Evolutionary conservation across 2,797 vertebrate genomes (phyloP).

Genomic region (Liparis tanakae): DNA sequence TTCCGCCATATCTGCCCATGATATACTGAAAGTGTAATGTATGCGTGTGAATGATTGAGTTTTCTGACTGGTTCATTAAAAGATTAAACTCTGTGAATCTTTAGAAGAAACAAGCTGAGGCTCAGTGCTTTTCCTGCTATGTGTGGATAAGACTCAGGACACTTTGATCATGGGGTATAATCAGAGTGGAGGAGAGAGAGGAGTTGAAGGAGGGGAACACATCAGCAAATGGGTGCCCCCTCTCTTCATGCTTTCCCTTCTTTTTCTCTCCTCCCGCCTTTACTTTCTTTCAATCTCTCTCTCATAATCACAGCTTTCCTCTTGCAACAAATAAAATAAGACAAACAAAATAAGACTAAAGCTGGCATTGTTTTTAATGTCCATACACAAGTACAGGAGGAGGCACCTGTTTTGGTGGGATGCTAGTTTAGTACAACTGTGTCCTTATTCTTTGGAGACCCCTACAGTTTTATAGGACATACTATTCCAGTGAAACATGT

Average conservation of each 20-base stretch:
- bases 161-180: constrained; percentile 44
- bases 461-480: background rate
- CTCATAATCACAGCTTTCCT: background rate
- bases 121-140: constrained; percentile 26
- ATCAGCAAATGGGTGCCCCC: constrained; percentile 36
- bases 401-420: background rate
- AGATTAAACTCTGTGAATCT: constrained; percentile 41
- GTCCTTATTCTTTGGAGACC: too few species aligned
- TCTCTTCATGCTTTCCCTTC: constrained; percentile 1
- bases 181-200: constrained; percentile 30
- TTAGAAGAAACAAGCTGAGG: constrained; percentile 42
- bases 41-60: constrained; percentile 29
- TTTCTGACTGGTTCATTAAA: constrained; percentile 43
- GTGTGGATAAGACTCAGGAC: constrained; percentile 50
- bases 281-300: background rate
- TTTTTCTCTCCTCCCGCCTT: background rate
- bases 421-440: too few species aligned
- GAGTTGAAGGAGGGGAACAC: constrained; percentile 29
- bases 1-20: constrained; percentile 44
- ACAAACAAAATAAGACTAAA: background rate
- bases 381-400: background rate
- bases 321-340: too few species aligned
- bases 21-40: constrained; percentile 35
- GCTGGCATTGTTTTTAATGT: background rate
- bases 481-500: background rate